phyloP scores from a whole-genome alignment of 2,888 invertebrate species.

The Achlya flavicornis region DNA sequence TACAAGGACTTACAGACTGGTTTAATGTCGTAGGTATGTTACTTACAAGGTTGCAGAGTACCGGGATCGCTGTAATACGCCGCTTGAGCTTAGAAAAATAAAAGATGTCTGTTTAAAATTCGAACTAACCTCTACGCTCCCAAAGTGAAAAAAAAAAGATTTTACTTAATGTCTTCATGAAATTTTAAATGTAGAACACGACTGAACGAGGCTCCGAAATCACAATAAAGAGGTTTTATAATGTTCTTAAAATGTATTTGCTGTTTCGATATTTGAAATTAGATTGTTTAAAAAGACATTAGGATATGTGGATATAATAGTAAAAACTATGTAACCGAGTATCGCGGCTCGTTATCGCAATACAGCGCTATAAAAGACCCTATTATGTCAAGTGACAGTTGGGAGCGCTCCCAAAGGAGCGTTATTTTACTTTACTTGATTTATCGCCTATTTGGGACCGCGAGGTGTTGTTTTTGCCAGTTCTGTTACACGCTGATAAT shows the following conservation, averaged over 20 bases:
- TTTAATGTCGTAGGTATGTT: not conserved
- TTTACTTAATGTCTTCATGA: too few relatives aligned
- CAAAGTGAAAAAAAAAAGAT: too few relatives aligned
- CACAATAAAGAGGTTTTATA: too few relatives aligned
- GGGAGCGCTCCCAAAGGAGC: conserved; percentile 60
- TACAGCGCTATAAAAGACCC: conserved; percentile 58
- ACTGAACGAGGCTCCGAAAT: too few relatives aligned
- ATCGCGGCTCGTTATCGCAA: conserved; percentile 51
- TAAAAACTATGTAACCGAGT: conserved; percentile 31
- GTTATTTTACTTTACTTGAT: conserved; percentile 74
- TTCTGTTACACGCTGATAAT: conserved; percentile 48
- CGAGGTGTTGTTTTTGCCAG: conserved; percentile 49
- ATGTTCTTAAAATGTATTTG: too few relatives aligned
- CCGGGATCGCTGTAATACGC: not conserved
- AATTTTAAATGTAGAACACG: too few relatives aligned
- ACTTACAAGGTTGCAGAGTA: conserved; percentile 1
- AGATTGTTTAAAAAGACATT: conserved; percentile 12
- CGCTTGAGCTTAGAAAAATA: too few relatives aligned
- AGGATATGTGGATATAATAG: conserved; percentile 29
- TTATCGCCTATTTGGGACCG: conserved; percentile 61
- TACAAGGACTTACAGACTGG: not conserved
- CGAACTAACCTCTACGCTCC: not conserved
- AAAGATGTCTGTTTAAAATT: not conserved
- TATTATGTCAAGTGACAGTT: conserved; percentile 70
- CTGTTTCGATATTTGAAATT: too few relatives aligned